These are phyloP conservation scores for Ivindomyrus marchei DNA, from an alignment of 2,113 vertebrate genomes.

Conservation along the genomic window DNA sequence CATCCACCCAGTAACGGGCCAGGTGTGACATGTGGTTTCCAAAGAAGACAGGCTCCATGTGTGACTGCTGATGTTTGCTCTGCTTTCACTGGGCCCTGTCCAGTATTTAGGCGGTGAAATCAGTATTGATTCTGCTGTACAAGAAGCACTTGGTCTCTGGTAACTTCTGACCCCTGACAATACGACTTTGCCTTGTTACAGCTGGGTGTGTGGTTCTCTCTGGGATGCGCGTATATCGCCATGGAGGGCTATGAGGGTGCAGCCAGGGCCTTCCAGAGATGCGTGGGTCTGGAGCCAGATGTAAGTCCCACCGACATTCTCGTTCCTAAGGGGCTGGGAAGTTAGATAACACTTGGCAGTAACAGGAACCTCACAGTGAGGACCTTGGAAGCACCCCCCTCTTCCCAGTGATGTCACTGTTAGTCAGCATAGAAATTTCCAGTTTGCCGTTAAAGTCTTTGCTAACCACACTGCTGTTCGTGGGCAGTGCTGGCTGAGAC, in stretches of 20 bases:
- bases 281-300: slow-evolving; percentile 86
- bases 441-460: background rate
- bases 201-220: slow-evolving; percentile 95
- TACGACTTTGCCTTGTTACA: slow-evolving; percentile 36
- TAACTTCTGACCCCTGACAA: background rate
- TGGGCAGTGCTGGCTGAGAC: background rate
- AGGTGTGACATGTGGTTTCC: background rate
- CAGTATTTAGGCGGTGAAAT: background rate
- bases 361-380: background rate
- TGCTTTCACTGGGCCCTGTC: background rate
- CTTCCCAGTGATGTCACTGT: background rate
- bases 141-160: background rate
- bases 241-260: slow-evolving; percentile 82
- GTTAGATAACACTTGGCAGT: background rate
- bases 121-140: background rate
- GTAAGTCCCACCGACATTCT: slow-evolving; percentile 48
- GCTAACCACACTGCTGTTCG: background rate
- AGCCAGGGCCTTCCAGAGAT: slow-evolving; percentile 86
- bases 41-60: background rate
- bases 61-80: background rate
- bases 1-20: background rate
- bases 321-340: background rate
- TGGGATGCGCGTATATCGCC: slow-evolving; percentile 87
- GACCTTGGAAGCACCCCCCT: background rate
- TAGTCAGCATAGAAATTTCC: slow-evolving; percentile 1